Evolutionary conservation across 2,113 vertebrate species (phyloP).

Genomic region (Todiramphus chloris): DNA sequence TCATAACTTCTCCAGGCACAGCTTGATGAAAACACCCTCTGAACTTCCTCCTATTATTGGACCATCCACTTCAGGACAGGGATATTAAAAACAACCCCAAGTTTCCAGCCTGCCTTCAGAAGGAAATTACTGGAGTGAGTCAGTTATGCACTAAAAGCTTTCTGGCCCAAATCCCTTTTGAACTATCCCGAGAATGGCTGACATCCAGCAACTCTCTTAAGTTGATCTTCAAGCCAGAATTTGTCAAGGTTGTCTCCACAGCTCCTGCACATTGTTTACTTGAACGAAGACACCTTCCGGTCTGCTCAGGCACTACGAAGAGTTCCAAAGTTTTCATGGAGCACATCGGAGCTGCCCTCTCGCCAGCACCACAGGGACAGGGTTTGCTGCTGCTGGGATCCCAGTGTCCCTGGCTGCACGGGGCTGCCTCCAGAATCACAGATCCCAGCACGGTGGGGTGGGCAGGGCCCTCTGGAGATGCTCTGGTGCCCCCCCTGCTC

Average conservation of each 20-base stretch:
- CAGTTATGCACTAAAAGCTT: not conserved
- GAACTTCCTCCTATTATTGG: not conserved
- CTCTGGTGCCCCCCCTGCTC: not conserved
- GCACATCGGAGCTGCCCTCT: fast-evolving
- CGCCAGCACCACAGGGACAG: fast-evolving
- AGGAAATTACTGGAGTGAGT: not conserved
- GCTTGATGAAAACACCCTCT: not conserved
- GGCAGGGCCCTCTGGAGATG: not conserved
- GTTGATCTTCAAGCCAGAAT: not conserved
- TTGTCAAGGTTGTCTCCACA: not conserved
- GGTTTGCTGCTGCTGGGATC: not conserved
- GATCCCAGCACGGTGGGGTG: not conserved
- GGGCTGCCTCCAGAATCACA: not conserved
- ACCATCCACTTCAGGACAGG: not conserved
- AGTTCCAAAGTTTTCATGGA: not conserved
- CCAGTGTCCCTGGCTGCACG: not conserved
- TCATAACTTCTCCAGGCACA: not conserved
- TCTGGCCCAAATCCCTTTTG: not conserved
- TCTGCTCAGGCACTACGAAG: not conserved
- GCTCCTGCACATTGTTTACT: not conserved
- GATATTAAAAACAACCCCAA: not conserved
- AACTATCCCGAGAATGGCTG: not conserved
- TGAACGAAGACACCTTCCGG: not conserved
- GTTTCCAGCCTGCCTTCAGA: not conserved
- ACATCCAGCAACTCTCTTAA: not conserved